These are phyloP conservation scores for Lepus europaeus DNA, from an alignment of 2,113 vertebrate genomes.

Conservation along the genomic window DNA sequence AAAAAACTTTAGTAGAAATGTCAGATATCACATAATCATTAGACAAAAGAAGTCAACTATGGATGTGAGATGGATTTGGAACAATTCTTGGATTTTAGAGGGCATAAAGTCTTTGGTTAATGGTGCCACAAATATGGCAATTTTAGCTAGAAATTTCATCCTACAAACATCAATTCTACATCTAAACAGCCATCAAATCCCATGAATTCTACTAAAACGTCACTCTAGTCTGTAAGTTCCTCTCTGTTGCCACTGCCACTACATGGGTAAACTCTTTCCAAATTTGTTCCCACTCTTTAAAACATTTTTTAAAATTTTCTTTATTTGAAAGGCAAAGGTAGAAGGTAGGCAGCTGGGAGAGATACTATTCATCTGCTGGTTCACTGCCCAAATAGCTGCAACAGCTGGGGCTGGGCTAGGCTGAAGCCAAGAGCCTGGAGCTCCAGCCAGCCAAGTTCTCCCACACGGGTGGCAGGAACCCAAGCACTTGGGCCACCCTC, in stretches of 20 bases:
- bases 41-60: background rate
- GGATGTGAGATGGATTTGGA: conserved; percentile 19
- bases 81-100: conserved; percentile 11
- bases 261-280: background rate
- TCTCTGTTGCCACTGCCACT: background rate
- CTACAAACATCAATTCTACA: background rate
- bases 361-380: too few relatives aligned
- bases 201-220: background rate
- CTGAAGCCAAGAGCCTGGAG: too few relatives aligned
- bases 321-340: too few relatives aligned
- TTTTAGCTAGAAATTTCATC: background rate
- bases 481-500: too few relatives aligned
- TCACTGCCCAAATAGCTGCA: too few relatives aligned
- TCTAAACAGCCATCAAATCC: background rate
- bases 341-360: too few relatives aligned
- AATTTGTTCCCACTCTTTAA: background rate
- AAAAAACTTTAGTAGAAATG: conserved; percentile 41
- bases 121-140: background rate
- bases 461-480: too few relatives aligned
- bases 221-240: background rate
- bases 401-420: too few relatives aligned
- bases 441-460: too few relatives aligned
- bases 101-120: background rate
- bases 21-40: conserved; percentile 32
- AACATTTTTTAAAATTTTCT: too few relatives aligned